These are phyloP conservation scores for Pseudococcus viburni DNA, from an alignment of 2,888 invertebrate species.

Conservation along the genomic window DNA sequence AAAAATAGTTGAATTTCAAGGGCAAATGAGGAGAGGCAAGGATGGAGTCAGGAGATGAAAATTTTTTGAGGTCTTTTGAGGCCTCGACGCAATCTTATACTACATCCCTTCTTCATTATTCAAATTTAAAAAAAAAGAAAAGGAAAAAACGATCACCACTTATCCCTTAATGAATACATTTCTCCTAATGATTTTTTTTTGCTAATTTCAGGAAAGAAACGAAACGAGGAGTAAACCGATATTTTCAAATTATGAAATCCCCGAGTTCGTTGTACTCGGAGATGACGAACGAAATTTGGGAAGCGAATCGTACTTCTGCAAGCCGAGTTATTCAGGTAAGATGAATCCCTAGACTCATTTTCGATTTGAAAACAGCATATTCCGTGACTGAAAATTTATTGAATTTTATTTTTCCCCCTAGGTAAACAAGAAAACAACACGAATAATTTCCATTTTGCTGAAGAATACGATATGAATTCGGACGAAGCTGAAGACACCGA, in stretches of 20 bases:
- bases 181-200: neutral
- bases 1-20: too few relatives aligned
- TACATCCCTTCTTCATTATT: too few relatives aligned
- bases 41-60: too few relatives aligned
- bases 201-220: constrained; percentile 11
- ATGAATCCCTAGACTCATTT: neutral
- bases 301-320: constrained; percentile 1
- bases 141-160: too few relatives aligned
- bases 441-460: constrained; percentile 13
- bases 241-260: constrained; percentile 38
- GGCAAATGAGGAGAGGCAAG: too few relatives aligned
- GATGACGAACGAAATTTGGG: constrained; percentile 10
- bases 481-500: constrained; percentile 54
- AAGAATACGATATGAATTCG: constrained; percentile 58
- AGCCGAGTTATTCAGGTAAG: constrained; percentile 21
- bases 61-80: too few relatives aligned
- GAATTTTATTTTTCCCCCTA: neutral
- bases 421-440: constrained; percentile 3
- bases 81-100: too few relatives aligned
- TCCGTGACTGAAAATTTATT: neutral
- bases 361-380: neutral
- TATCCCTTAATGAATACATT: neutral
- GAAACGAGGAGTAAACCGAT: constrained; percentile 34
- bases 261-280: constrained; percentile 16
- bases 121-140: too few relatives aligned